phyloP scores from a whole-genome alignment of 2,113 vertebrate species.

The Sceloporus tristichus region DNA sequence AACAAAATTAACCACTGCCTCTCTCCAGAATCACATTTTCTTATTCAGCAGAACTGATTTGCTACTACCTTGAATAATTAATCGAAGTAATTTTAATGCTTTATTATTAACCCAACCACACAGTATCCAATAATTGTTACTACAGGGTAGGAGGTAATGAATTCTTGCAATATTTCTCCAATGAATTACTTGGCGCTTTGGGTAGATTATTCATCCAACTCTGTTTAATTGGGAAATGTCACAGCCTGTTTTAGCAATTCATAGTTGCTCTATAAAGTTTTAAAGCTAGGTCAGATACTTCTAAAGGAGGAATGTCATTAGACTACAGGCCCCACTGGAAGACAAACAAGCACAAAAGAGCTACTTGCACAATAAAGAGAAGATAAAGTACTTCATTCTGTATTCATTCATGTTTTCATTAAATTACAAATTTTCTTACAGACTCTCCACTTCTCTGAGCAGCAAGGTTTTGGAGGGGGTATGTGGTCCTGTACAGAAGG shows the following conservation, averaged over 20 bases:
- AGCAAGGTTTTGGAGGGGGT: no score
- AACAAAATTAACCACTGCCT: not conserved
- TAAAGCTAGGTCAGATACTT: conserved; percentile 15
- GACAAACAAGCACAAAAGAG: not conserved
- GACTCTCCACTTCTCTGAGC: not conserved
- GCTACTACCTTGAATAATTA: conserved; percentile 33
- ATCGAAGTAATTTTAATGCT: conserved; percentile 39
- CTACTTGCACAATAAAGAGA: not conserved
- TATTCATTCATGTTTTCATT: not conserved
- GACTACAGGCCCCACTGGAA: not conserved
- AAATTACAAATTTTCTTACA: not conserved
- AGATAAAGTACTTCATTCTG: not conserved
- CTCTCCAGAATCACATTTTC: conserved; percentile 19
- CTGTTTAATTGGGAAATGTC: conserved; percentile 30
- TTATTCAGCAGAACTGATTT: conserved; percentile 29
- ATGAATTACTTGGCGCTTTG: conserved; percentile 31
- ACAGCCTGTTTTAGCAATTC: conserved; percentile 28
- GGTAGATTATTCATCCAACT: conserved; percentile 32
- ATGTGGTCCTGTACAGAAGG: no score
- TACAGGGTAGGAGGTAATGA: conserved; percentile 36
- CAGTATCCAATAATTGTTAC: conserved; percentile 43
- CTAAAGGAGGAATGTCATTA: not conserved
- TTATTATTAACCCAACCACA: conserved; percentile 44
- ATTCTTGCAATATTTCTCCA: conserved; percentile 35
- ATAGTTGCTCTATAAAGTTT: conserved; percentile 8